Conservation (phyloP, 1,140 invertebrate genomes). For the Wiebesia pumilae region DNA sequence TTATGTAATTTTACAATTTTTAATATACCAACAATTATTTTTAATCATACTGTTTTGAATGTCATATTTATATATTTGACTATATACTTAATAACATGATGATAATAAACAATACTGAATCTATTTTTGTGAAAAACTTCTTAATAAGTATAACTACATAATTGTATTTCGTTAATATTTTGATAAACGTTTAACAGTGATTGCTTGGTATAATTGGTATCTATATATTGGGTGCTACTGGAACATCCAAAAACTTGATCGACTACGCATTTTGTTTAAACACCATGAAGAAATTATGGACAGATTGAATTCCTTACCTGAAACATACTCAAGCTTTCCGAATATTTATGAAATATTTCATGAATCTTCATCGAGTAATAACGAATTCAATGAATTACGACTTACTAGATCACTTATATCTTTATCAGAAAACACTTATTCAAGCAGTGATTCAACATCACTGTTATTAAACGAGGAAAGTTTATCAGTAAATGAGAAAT, state of each 20-base stretch:
- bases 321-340: slow-evolving; percentile 3
- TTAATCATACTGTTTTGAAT: too few species aligned
- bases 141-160: too few species aligned
- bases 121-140: too few species aligned
- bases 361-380: not conserved
- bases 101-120: too few species aligned
- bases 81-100: too few species aligned
- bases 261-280: not conserved
- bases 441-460: not conserved
- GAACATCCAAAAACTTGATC: slow-evolving; percentile 45
- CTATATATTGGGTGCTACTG: slow-evolving; percentile 55
- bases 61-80: too few species aligned
- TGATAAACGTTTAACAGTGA: slow-evolving; percentile 44
- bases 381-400: slow-evolving; percentile 7
- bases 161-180: not conserved
- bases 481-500: not conserved
- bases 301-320: not conserved
- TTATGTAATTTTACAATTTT: too few species aligned
- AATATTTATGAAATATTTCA: slow-evolving; percentile 9
- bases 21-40: too few species aligned
- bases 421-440: not conserved
- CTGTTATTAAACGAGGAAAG: not conserved
- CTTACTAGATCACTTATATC: slow-evolving; percentile 38
- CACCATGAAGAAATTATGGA: slow-evolving; percentile 11
- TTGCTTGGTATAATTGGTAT: slow-evolving; percentile 60